Evolutionary conservation across 2,113 vertebrate species (phyloP).

Genomic region (Geococcyx californianus): DNA sequence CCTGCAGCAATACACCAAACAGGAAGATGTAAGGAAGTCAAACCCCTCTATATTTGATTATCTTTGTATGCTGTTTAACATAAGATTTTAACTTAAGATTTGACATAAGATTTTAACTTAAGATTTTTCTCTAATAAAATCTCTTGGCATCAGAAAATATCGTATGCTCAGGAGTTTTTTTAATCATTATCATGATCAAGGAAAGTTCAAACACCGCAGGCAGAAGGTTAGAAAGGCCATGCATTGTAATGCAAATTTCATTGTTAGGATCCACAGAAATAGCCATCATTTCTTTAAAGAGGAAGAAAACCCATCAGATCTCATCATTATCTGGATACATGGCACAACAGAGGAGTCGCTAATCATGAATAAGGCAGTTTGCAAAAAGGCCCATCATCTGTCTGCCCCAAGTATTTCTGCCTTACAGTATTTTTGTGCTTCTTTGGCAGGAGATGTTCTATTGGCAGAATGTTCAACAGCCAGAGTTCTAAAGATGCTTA

Average conservation of each 20-base stretch:
- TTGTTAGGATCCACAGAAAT: neutral
- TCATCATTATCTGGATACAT: neutral
- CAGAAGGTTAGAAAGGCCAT: constrained; percentile 15
- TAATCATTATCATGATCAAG: constrained; percentile 7
- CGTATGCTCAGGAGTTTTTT: neutral
- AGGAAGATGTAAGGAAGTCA: neutral
- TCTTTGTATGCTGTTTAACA: neutral
- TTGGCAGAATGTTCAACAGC: neutral
- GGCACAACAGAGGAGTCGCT: neutral
- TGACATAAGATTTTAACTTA: neutral
- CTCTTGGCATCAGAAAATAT: neutral
- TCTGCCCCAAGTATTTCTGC: neutral
- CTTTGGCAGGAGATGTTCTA: neutral
- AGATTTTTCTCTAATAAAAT: neutral
- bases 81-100: neutral
- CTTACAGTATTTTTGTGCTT: neutral
- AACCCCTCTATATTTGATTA: neutral
- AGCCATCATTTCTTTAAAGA: neutral
- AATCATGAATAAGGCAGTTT: neutral
- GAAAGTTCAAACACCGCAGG: neutral
- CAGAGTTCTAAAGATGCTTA: neutral
- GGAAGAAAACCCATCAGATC: neutral
- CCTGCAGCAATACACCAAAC: neutral
- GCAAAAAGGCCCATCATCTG: neutral
- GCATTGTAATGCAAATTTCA: constrained; percentile 34